Percentiles rank a stretch among this genome's conserved stretches.
Conservation (phyloP, 2,113 vertebrate genomes). For the Pardalotus punctatus region DNA sequence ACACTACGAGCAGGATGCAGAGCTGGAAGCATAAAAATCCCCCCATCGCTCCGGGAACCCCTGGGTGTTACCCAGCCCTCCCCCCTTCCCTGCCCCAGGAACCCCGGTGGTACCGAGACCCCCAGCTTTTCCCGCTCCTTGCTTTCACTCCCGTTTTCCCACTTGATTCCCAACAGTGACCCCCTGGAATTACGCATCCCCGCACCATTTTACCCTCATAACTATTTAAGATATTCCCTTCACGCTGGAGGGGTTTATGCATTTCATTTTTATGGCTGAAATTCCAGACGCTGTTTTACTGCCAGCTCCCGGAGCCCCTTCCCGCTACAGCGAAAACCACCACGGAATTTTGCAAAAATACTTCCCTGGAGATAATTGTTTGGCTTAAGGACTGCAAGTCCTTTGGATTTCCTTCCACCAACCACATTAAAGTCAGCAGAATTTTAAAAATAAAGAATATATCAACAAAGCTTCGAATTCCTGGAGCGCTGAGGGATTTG, state of each 20-base stretch:
- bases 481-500: background rate
- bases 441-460: background rate
- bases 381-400: background rate
- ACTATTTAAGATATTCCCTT: accelerated
- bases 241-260: accelerated
- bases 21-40: background rate
- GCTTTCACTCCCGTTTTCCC: background rate
- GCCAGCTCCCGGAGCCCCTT: background rate
- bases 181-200: background rate
- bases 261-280: background rate
- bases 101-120: background rate
- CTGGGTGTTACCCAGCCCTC: background rate
- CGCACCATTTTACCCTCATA: accelerated
- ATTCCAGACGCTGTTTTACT: background rate
- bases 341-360: background rate
- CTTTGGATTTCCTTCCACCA: background rate
- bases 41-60: background rate
- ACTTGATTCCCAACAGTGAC: accelerated
- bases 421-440: background rate
- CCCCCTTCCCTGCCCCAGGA: background rate
- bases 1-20: accelerated
- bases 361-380: background rate
- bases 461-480: background rate
- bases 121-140: too few species aligned
- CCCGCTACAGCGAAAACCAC: accelerated